Base-by-base conservation (phyloP, 1,140 invertebrate species). In the Drosophila pachea region DNA sequence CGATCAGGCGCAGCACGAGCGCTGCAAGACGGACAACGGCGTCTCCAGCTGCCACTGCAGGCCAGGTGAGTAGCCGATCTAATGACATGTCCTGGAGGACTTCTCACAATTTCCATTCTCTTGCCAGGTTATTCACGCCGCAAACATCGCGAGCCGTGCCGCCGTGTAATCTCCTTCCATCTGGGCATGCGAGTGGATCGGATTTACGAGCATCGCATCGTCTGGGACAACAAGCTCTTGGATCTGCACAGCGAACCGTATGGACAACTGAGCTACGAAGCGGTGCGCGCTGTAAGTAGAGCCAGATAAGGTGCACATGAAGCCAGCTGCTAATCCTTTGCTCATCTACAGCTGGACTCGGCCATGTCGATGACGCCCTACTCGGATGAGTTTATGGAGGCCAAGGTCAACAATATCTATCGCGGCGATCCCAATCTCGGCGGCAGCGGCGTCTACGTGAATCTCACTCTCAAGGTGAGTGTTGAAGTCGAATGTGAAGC, bases 41-140 rank as follows among this genome's bases (percentile, higher is more conserved):
- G 96, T 97, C n/a, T 97, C 95, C 7, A 95, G 95, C 55, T 98
- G 97, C 86, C 94, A 96, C 68, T 98, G 97, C 86, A 91, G 95
- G 64, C 95, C 95, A 62, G 93, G 92, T 92, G 73, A 86, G 60
- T 5, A 14, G 9, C 11, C 9, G 2, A 42, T 42, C n/a, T 42
- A 14, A 14, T 42, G 22, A 1, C 22, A 42, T 40, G 4, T 2
- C n/a, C 9, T 4, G 2, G 7, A 6, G 1, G 29, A 32, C 12
- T 4, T 16, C 61, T 35, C 0, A 6, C 2, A 29, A 4, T 22
- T 2, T 31, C 11, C 87, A 29, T 9, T 22, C 16, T 14, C 36
- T 4, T 2, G 16, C 2, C 29, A 70, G 96, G 97, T 14, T 97
- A 94, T 82, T 95, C 95, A 0, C 91, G 96, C 54, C 90, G 94